Conservation (phyloP, 2,888 invertebrate genomes). For the Trisateles emortualis region DNA sequence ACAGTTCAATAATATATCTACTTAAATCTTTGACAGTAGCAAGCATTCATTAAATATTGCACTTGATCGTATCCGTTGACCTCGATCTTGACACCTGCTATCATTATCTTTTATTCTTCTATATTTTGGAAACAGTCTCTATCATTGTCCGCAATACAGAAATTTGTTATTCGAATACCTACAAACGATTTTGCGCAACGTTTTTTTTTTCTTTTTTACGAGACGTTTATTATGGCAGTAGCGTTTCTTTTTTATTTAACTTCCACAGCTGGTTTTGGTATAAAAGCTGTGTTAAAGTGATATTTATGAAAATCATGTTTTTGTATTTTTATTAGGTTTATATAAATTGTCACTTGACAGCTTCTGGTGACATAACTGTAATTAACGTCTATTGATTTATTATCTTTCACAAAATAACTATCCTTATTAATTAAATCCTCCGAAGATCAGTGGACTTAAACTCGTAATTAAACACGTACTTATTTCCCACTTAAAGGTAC, state of each 20-base stretch:
- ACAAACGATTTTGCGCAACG: conserved; percentile 3
- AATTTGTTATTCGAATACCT: neutral
- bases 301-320: neutral
- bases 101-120: neutral
- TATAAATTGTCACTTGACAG: too few relatives aligned
- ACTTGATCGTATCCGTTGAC: neutral
- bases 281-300: neutral
- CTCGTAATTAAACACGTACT: too few relatives aligned
- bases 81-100: neutral
- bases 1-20: too few relatives aligned
- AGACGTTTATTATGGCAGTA: neutral
- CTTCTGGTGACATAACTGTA: too few relatives aligned
- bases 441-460: too few relatives aligned
- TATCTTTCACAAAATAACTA: too few relatives aligned
- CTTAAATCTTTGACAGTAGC: too few relatives aligned
- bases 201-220: neutral
- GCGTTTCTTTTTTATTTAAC: neutral
- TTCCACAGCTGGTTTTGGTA: neutral
- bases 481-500: too few relatives aligned
- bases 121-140: conserved; percentile 24
- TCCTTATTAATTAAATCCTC: too few relatives aligned
- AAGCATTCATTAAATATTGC: too few relatives aligned
- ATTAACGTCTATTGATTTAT: too few relatives aligned
- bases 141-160: neutral
- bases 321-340: too few relatives aligned